A percentile compares a stretch with the other conserved stretches of the same genome.
These are phyloP conservation scores for Bos taurus DNA, from an alignment of 2,113 vertebrate genomes.

Conservation along the genomic window ARS-UCD2.0 NC_037329.1:103053001-103053500, in stretches of 20 bases:
- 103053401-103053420: background rate
- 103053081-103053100: background rate
- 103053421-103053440: background rate
- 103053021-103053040: background rate
- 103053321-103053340: background rate
- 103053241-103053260: background rate
- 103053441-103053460: background rate
- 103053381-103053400: constrained; percentile 7
- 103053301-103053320: background rate
- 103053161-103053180: background rate
- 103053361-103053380: background rate
- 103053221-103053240: background rate
- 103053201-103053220: background rate
- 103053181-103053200: background rate
- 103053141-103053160: background rate
- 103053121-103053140: background rate
- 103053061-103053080: background rate
- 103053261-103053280: background rate
- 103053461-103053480: background rate
- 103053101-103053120: background rate
- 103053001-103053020: background rate
- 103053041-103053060: constrained; percentile 12
- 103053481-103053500: background rate
- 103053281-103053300: background rate
- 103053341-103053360: background rate